A percentile compares a stretch with the other conserved stretches of the same genome.
Conservation (phyloP, 2,113 vertebrate species). For the Pseudonaja textilis region DNA sequence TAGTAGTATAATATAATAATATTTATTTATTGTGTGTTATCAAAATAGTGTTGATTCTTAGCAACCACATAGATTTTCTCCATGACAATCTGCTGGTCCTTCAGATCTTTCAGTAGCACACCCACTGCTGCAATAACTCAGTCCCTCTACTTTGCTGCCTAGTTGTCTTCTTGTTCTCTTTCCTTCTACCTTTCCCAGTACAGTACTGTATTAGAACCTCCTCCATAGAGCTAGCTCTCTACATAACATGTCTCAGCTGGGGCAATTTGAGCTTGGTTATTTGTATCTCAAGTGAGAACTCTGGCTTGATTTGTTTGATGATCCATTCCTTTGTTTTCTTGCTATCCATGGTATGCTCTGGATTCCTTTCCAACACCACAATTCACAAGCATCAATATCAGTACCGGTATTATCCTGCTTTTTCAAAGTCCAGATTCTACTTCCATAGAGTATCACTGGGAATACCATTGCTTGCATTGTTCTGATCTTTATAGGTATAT, state of each 20-base stretch:
- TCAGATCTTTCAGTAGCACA: background rate
- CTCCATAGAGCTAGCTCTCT: background rate
- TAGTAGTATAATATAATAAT: background rate
- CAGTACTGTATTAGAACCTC: background rate
- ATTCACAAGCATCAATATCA: background rate
- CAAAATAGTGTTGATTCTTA: background rate
- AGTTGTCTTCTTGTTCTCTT: background rate
- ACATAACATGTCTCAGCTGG: background rate
- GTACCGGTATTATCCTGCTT: background rate
- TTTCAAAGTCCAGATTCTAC: background rate
- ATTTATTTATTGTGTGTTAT: background rate
- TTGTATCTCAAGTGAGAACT: background rate
- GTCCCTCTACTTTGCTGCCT: background rate
- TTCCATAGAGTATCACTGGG: background rate
- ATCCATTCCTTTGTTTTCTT: background rate
- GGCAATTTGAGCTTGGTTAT: background rate
- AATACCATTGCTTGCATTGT: background rate
- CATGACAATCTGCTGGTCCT: background rate
- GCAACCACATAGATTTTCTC: background rate
- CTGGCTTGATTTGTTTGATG: background rate
- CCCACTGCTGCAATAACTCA: background rate
- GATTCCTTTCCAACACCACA: background rate
- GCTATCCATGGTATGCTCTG: background rate
- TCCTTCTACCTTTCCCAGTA: background rate
- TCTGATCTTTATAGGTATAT: background rate